A percentile compares a stretch with the other conserved stretches of the same genome.
These are phyloP conservation scores for Nemurella pictetii DNA, from an alignment of 2,888 invertebrate genomes.

Conservation along the genomic window DNA sequence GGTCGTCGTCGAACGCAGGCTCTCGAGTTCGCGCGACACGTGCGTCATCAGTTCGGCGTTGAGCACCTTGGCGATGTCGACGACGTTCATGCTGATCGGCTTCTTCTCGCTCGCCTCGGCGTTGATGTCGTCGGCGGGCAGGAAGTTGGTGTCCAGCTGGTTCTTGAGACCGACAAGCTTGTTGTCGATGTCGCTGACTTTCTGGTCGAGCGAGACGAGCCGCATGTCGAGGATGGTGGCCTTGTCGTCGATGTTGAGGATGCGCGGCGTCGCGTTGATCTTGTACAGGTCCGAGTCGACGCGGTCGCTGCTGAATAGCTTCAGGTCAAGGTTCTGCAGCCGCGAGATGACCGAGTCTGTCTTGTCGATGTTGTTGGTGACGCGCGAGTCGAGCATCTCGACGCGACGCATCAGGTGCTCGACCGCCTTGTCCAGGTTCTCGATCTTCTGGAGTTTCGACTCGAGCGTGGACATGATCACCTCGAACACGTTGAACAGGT, in stretches of 20 bases:
- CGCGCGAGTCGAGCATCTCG: slow-evolving; percentile 77
- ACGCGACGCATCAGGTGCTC: slow-evolving; percentile 85
- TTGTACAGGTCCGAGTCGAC: slow-evolving; percentile 48
- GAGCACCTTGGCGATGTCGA: slow-evolving; percentile 82
- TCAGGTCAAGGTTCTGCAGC: slow-evolving; percentile 72
- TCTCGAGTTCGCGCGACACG: slow-evolving; percentile 78
- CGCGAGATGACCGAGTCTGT: slow-evolving; percentile 82
- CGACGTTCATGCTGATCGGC: slow-evolving; percentile 79
- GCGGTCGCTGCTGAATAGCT: slow-evolving; percentile 65
- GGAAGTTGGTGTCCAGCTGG: slow-evolving; percentile 80
- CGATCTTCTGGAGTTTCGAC: slow-evolving; percentile 83
- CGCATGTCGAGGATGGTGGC: slow-evolving; percentile 64
- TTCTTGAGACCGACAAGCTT: slow-evolving; percentile 78
- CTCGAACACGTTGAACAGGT: slow-evolving; percentile 86
- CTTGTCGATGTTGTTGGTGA: slow-evolving; percentile 82
- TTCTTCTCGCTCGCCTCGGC: slow-evolving; percentile 87
- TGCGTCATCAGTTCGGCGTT: slow-evolving; percentile 79
- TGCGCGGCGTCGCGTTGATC: slow-evolving; percentile 48
- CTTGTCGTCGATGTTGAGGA: slow-evolving; percentile 45
- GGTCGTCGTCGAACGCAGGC: slow-evolving; percentile 74
- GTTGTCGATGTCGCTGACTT: slow-evolving; percentile 80
- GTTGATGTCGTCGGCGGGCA: slow-evolving; percentile 80
- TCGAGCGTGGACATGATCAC: slow-evolving; percentile 87
- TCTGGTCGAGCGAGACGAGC: slow-evolving; percentile 75
- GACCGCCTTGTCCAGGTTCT: slow-evolving; percentile 84